phyloP scores from a whole-genome alignment of 2,113 vertebrate genomes.

The Euleptes europaea region DNA sequence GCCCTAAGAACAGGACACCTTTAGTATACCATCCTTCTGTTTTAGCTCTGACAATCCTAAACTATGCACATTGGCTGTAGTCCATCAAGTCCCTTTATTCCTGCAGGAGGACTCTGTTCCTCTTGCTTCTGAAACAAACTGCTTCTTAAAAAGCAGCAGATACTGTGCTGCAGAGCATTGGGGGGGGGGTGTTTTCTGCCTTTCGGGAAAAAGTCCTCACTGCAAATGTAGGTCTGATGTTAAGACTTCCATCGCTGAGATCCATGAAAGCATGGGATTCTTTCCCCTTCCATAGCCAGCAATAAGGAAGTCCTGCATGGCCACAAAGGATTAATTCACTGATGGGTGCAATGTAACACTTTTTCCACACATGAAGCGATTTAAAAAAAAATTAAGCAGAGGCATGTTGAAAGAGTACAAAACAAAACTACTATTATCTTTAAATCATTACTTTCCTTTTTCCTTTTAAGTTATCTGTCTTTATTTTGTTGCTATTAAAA shows the following conservation, averaged over 20 bases:
- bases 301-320: not conserved
- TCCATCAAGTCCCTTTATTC: not conserved
- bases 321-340: not conserved
- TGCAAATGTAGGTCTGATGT: no score
- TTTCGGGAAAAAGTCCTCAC: no score
- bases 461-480: no score
- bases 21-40: not conserved
- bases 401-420: not conserved
- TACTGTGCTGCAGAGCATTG: not conserved
- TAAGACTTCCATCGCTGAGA: no score
- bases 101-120: not conserved
- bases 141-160: not conserved
- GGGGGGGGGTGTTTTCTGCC: not conserved
- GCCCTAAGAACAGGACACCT: slow-evolving; percentile 79
- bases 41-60: not conserved
- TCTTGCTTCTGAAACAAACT: not conserved
- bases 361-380: not conserved
- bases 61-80: not conserved
- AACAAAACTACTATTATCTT: no score
- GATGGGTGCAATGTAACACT: not conserved
- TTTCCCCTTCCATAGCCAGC: not conserved
- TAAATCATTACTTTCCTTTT: no score
- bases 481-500: no score
- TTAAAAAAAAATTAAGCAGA: no score
- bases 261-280: no score